Evolutionary conservation across 2,113 vertebrate genomes (phyloP), one percentile per base, ranked within the genome.

Genomic region (Oenanthe melanoleuca): DNA sequence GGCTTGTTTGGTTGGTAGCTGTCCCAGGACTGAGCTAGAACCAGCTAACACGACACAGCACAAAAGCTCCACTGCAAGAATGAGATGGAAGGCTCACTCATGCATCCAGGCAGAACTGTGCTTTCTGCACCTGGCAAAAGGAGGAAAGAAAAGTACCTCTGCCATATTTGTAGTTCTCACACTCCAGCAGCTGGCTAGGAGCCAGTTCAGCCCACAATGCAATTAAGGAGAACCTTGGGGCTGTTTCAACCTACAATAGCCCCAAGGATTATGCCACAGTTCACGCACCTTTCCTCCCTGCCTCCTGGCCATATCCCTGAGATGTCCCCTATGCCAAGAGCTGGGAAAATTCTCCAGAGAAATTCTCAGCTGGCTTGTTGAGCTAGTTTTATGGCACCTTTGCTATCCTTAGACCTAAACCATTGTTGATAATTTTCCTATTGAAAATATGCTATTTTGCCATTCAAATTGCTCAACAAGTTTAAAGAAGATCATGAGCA

Each of bases 371-470:
- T 91, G 55, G 9, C 50, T 95, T 89, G 84, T 34, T 91, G 71
- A 85, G 50, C n/a, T 75, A 52, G 44, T 88, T 95, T 86, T 75
- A 69, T 61, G 49, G 57, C 52, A 64, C 44, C 19, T 85, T 85
- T 93, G 31, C 84, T 70, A 87, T 47, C 11, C 70, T 66, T 38
- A 88, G 74, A 81, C 80, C 44, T 31, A 84, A 31, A 83, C 11
- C 19, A 73, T 17, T 74, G 59, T 26, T 93, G 50, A 50, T 95
- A 65, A 82, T 92, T 79, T 98, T 97, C 95, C 96, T 97, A 95
- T 81, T 96, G 95, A 97, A 98, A 97, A 96, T 90, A 96, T 24
- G 56, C 59, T 97, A 59, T 96, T 98, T 98, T 98, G 97, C 97
- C 95, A 96, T 98, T 97, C 95, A 97, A 96, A 98, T 93, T 91